These are phyloP conservation scores for Ectemnius continuus DNA, from an alignment of 2,888 invertebrate genomes.

Conservation along the genomic window DNA sequence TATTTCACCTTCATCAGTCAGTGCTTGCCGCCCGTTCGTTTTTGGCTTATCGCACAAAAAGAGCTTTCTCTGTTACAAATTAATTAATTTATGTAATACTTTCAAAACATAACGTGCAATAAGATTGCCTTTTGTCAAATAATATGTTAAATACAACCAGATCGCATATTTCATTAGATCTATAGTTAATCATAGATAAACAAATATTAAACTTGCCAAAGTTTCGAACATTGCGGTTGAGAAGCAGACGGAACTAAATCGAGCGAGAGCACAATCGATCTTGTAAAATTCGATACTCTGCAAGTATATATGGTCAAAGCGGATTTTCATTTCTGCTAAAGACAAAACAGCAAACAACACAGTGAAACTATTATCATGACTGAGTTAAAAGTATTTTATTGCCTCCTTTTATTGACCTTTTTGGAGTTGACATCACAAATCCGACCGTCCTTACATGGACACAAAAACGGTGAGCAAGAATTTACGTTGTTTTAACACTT, in stretches of 20 bases:
- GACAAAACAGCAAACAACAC: conserved; percentile 63
- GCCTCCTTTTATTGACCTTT: conserved; percentile 84
- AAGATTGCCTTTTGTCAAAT: too few relatives aligned
- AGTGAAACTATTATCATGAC: conserved; percentile 78
- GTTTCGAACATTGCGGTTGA: too few relatives aligned
- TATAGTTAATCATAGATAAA: too few relatives aligned
- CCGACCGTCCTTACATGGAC: conserved; percentile 85
- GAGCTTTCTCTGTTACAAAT: too few relatives aligned
- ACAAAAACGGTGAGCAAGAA: conserved; percentile 84
- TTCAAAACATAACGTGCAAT: too few relatives aligned
- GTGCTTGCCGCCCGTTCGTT: too few relatives aligned
- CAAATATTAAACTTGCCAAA: too few relatives aligned
- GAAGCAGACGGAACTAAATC: conserved; percentile 23
- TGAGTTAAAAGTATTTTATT: conserved; percentile 82
- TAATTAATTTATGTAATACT: too few relatives aligned
- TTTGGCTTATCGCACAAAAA: too few relatives aligned
- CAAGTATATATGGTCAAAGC: conserved; percentile 64
- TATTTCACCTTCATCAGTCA: too few relatives aligned
- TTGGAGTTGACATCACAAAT: conserved; percentile 84
- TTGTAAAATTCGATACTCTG: conserved; percentile 59
- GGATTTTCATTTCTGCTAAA: conserved; percentile 67
- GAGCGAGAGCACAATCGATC: conserved; percentile 60
- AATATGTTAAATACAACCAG: too few relatives aligned
- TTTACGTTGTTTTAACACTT: conserved; percentile 38
- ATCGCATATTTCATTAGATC: too few relatives aligned